phyloP scores from a whole-genome alignment of 2,113 vertebrate species.

The Ctenodactylus gundi region DNA sequence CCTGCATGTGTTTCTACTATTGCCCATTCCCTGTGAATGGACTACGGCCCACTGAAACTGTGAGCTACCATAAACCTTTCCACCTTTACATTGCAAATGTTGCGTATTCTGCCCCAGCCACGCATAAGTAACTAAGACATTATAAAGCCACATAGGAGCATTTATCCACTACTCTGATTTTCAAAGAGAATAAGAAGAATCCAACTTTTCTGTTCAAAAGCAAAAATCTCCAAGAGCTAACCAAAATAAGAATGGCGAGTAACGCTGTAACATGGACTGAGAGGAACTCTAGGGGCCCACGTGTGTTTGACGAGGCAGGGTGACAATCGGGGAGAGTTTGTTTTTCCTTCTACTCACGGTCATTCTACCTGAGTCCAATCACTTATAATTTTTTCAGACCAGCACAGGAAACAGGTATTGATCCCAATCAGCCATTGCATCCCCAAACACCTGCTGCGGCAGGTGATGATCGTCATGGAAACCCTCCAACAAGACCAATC shows the following conservation, averaged over 20 bases:
- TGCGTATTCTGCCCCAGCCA: too few relatives aligned
- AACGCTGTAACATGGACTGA: not conserved
- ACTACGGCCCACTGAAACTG: too few relatives aligned
- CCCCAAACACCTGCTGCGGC: conserved; percentile 58
- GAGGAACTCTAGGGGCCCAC: not conserved
- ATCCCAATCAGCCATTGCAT: conserved; percentile 61
- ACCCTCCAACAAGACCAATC: conserved; percentile 83
- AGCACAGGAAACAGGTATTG: conserved; percentile 62
- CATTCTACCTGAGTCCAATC: conserved; percentile 14
- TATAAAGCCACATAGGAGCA: too few relatives aligned
- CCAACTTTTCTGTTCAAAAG: not conserved
- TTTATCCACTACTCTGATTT: not conserved
- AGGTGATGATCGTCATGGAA: conserved; percentile 83
- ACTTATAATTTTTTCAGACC: conserved; percentile 50
- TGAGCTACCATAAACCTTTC: too few relatives aligned
- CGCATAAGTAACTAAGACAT: too few relatives aligned
- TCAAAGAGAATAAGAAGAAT: not conserved
- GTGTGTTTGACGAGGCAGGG: not conserved
- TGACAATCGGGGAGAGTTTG: not conserved
- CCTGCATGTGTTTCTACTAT: too few relatives aligned
- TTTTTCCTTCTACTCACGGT: not conserved
- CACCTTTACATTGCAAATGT: too few relatives aligned
- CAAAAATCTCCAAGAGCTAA: not conserved
- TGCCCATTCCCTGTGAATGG: too few relatives aligned
- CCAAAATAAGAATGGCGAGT: conserved; percentile 1